Evolutionary conservation across 2,797 vertebrate species (phyloP).

Genomic region (Myotis planiceps): DNA sequence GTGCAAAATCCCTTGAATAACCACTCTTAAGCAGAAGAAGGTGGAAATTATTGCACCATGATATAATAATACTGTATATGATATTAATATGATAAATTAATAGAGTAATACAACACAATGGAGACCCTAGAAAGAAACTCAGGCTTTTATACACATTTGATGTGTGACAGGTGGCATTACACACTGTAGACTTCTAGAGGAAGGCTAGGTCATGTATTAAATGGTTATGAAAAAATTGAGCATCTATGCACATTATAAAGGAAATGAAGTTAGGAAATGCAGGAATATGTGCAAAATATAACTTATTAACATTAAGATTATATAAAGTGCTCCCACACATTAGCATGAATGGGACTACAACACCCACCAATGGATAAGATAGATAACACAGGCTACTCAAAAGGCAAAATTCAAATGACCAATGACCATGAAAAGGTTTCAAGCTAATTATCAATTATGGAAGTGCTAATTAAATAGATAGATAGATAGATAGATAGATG

Average conservation of each 20-base stretch:
- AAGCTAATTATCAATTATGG: not conserved
- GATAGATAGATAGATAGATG: not conserved
- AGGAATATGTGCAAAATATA: not conserved
- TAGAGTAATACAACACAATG: not conserved
- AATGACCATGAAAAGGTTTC: not conserved
- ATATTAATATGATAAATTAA: not conserved
- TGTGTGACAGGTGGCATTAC: not conserved
- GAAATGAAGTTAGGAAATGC: not conserved
- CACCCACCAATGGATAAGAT: not conserved
- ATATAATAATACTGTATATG: not conserved
- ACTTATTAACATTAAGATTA: not conserved
- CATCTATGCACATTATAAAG: not conserved
- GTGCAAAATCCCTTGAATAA: not conserved
- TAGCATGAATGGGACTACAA: not conserved
- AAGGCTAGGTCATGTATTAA: not conserved
- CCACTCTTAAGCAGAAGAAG: not conserved
- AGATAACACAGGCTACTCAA: not conserved
- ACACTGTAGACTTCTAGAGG: not conserved
- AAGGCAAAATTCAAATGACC: not conserved
- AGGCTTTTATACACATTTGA: not conserved
- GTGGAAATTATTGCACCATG: not conserved
- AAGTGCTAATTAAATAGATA: not conserved
- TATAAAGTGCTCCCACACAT: not conserved
- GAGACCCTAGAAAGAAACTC: not conserved
- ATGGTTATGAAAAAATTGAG: not conserved